phyloP scores from a whole-genome alignment of 2,797 vertebrate genomes.

The Danionella dracula region DNA sequence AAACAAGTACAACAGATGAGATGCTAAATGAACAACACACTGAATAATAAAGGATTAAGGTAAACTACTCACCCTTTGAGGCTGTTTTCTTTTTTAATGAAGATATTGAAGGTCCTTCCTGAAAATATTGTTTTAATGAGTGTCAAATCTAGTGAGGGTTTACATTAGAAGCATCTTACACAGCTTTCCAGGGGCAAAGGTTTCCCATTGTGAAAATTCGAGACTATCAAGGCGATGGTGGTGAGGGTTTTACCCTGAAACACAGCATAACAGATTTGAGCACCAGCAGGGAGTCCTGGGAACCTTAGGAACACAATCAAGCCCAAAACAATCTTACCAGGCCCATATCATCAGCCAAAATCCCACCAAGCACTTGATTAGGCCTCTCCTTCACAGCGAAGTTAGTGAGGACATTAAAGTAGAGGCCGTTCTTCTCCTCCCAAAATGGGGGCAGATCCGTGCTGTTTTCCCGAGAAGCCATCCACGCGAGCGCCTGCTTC shows the following conservation, averaged over 20 bases:
- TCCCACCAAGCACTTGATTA: conserved; percentile 78
- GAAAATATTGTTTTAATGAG: background rate
- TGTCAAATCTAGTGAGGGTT: too few species aligned
- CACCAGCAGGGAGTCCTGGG: background rate
- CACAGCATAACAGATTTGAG: background rate
- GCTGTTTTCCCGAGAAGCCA: conserved; percentile 84
- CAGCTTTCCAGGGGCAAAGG: conserved; percentile 69
- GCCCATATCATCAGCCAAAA: conserved; percentile 92
- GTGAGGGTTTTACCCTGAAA: conserved; percentile 87
- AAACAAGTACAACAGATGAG: too few species aligned
- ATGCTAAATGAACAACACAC: too few species aligned
- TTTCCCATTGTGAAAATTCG: conserved; percentile 79
- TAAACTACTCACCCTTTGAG: conserved; percentile 3
- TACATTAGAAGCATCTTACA: background rate
- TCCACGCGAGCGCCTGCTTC: conserved; percentile 88
- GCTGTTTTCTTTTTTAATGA: background rate
- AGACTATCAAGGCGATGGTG: conserved; percentile 84
- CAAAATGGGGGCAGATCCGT: conserved; percentile 82
- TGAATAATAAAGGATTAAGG: too few species aligned
- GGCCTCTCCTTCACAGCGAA: conserved; percentile 81
- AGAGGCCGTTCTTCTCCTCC: conserved; percentile 78
- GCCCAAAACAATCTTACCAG: conserved; percentile 66
- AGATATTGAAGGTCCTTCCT: background rate
- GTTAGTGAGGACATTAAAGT: conserved; percentile 82
- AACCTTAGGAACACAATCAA: background rate